phyloP scores from a whole-genome alignment of 64 coral and sea anemone species.

The Stylophora pistillata region DNA sequence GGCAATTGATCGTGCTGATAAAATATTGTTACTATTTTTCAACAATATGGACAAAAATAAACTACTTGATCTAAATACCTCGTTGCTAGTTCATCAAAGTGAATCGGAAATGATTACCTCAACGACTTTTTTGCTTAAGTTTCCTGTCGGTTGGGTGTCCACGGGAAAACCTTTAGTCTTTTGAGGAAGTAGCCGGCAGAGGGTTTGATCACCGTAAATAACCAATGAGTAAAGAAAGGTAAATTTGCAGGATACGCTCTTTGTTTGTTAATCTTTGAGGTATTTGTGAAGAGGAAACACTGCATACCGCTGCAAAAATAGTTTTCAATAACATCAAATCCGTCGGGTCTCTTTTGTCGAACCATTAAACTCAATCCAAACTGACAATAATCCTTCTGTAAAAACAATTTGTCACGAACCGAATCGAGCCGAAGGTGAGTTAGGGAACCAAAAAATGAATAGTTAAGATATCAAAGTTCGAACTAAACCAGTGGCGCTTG shows the following conservation, averaged over 20 bases:
- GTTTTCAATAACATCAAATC: not conserved
- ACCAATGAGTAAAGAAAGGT: too few relatives aligned
- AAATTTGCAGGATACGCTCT: not conserved
- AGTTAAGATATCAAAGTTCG: not conserved
- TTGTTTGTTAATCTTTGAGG: slow-evolving; percentile 29
- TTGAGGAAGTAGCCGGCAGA: too few relatives aligned
- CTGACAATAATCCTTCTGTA: slow-evolving; percentile 11
- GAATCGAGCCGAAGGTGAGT: not conserved
- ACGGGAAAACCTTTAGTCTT: not conserved
- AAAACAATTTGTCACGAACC: slow-evolving; percentile 36
- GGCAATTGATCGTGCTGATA: not conserved
- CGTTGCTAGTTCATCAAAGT: not conserved
- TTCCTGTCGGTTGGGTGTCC: not conserved
- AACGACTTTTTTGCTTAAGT: not conserved
- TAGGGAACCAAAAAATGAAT: not conserved
- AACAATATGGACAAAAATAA: slow-evolving; percentile 24
- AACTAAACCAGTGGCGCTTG: not conserved
- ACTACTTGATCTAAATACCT: slow-evolving; percentile 32
- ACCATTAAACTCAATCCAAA: slow-evolving; percentile 13
- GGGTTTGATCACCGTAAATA: too few relatives aligned
- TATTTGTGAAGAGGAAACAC: slow-evolving; percentile 6
- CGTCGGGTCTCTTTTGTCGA: not conserved
- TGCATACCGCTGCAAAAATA: not conserved
- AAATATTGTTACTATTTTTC: slow-evolving; percentile 29
- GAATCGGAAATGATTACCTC: not conserved